Evolutionary conservation across 1,140 invertebrate species (phyloP), one percentile per base, ranked within the genome.

Genomic region (Coptotermes formosanus): DNA sequence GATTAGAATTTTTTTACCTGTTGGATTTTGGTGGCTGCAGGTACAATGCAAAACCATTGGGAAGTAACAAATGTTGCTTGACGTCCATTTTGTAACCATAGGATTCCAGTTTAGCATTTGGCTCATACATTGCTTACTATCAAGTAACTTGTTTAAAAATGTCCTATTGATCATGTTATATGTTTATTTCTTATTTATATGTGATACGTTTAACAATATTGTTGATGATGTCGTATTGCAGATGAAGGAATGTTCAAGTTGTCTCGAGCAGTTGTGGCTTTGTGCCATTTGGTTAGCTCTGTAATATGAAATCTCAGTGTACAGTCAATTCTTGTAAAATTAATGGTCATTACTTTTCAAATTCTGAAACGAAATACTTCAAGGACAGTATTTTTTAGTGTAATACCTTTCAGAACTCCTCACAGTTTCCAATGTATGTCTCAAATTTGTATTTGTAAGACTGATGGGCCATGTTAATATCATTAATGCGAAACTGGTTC

Each of bases 31-130:
- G n/a, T 75, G 64, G n/a, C 59, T 84, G 83, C 83, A 84, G 83
- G 14, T 84, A 52, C 52, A 84, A 48, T 84, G 83, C 83, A 84
- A 84, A 32, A 84, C 45, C 16, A 84, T 38, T 52, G 52, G 45
- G 45, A n/a, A 25, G 52, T 83, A 83, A 84, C 16, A 45, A n/a
- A 84, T 30, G 52, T 84, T 84, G 48, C 83, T 84, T 84, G 45
- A 52, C 83, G 83, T 84, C 83, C 83, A 84, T 84, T 84, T 84
- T 84, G 83, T 84, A 84, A 75, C n/a, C 64, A 75, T 75, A 75
- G 64, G n/a, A 75, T 75, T 75, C 25, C 3, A 16, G 64, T 75
- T 75, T 75, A 75, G 64, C 64, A 75, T 25, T 75, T 75, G 64
- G 64, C 64, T 75, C 64, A 75, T 75, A n/a, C n/a, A 3, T 75